A percentile compares a stretch with the other conserved stretches of the same genome.
Evolutionary conservation across 2,888 invertebrate species (phyloP).

Genomic region (Pyrrhosoma nymphula): DNA sequence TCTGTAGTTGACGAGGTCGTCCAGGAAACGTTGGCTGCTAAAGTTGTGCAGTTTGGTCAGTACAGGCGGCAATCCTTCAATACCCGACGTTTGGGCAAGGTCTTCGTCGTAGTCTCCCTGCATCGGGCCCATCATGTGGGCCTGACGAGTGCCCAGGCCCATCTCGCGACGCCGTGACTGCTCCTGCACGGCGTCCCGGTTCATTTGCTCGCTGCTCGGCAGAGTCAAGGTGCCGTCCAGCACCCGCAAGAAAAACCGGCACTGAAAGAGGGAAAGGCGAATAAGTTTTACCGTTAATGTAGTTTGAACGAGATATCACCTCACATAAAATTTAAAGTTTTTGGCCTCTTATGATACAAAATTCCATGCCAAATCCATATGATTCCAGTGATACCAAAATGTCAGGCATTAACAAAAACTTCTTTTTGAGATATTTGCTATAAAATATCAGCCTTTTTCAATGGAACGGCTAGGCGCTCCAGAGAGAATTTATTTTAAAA

Average conservation of each 20-base stretch:
- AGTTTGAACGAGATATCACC: too few species aligned
- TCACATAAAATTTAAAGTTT: not conserved
- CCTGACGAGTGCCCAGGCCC: slow-evolving; percentile 86
- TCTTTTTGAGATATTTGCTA: too few species aligned
- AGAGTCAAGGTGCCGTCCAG: slow-evolving; percentile 83
- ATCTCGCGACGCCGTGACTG: slow-evolving; percentile 81
- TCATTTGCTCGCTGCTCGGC: slow-evolving; percentile 84
- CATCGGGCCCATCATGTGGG: slow-evolving; percentile 90
- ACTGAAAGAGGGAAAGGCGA: slow-evolving; percentile 77
- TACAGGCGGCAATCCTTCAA: slow-evolving; percentile 84
- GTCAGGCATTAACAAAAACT: too few species aligned
- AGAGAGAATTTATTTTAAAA: too few species aligned
- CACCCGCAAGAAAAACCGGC: slow-evolving; percentile 83
- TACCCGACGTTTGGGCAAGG: slow-evolving; percentile 83
- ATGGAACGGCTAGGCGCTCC: too few species aligned
- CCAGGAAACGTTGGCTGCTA: slow-evolving; percentile 83
- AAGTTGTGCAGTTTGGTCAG: slow-evolving; percentile 86
- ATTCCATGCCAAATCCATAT: too few species aligned
- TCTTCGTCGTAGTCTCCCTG: slow-evolving; percentile 86
- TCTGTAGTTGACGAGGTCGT: slow-evolving; percentile 83
- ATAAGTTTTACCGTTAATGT: slow-evolving; percentile 35
- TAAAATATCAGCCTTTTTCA: too few species aligned
- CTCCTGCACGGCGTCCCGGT: slow-evolving; percentile 81
- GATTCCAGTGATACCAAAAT: too few species aligned
- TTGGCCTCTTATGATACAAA: not conserved